Percentiles rank a stretch among this genome's conserved stretches.
Conservation (phyloP, 2,888 invertebrate species). For the Pristionchus mayeri region DNA sequence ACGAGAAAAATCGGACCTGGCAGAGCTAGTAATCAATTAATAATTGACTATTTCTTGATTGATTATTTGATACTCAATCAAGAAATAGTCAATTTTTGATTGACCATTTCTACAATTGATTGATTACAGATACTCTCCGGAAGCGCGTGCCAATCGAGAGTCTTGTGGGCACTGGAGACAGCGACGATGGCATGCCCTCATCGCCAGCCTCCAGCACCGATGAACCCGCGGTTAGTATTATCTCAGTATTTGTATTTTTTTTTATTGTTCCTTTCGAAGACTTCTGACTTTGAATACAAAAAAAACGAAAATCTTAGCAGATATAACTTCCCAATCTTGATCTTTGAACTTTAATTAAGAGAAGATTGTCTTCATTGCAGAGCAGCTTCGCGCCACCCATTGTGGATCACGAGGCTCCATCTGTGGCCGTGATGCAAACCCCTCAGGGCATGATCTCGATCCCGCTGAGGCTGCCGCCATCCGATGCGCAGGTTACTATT, state of each 20-base stretch:
- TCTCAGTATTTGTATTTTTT: no score
- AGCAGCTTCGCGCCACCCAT: neutral
- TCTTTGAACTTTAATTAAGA: no score
- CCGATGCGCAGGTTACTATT: neutral
- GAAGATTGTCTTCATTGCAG: neutral
- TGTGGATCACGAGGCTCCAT: neutral
- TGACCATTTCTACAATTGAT: neutral
- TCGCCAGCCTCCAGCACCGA: slow-evolving; percentile 11
- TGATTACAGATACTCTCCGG: neutral
- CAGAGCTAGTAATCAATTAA: no score
- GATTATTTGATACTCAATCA: no score
- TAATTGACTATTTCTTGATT: no score
- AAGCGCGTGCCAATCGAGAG: slow-evolving; percentile 24
- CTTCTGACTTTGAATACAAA: no score
- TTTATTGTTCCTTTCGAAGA: no score
- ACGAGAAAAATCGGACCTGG: no score
- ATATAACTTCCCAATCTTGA: no score
- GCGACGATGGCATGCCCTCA: slow-evolving; percentile 5
- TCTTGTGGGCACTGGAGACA: slow-evolving; percentile 9
- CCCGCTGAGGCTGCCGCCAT: slow-evolving; percentile 20
- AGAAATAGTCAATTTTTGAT: no score
- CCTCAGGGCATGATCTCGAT: slow-evolving; percentile 34
- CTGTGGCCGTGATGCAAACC: slow-evolving; percentile 22
- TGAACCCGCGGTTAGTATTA: neutral
- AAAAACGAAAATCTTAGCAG: no score